Evolutionary conservation across 2,113 vertebrate genomes (phyloP).

Genomic region (Gymnogyps californianus): DNA sequence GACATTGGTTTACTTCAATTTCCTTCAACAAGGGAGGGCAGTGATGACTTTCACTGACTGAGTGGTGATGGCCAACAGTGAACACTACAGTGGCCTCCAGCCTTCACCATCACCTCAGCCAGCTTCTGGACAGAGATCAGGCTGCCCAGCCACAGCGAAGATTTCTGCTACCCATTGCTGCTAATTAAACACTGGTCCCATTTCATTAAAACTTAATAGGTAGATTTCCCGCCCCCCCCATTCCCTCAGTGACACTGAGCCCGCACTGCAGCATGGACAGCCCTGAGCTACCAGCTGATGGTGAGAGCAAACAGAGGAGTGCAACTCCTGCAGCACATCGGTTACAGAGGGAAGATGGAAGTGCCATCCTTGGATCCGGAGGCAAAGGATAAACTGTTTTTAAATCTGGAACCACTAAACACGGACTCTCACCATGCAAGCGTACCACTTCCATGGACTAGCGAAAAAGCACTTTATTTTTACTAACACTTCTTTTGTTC

Average conservation of each 20-base stretch:
- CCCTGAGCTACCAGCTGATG: background rate
- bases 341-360: background rate
- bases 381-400: background rate
- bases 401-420: background rate
- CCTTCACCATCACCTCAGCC: background rate
- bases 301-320: background rate
- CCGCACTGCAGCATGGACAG: accelerated
- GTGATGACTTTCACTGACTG: background rate
- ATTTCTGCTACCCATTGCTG: background rate
- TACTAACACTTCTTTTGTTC: background rate
- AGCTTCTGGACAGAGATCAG: background rate
- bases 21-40: background rate
- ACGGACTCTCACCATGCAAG: background rate
- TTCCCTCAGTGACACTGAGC: background rate
- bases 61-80: background rate
- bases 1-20: background rate
- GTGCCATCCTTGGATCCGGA: background rate
- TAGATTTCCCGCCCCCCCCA: accelerated
- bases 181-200: background rate
- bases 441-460: accelerated
- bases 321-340: background rate
- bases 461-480: background rate
- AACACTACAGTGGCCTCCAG: background rate
- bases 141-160: background rate
- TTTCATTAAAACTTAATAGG: background rate